Percentiles rank a stretch among this genome's conserved stretches.
phyloP scores from a whole-genome alignment of 2,888 invertebrate species.

The Netelia fuscicornis region DNA sequence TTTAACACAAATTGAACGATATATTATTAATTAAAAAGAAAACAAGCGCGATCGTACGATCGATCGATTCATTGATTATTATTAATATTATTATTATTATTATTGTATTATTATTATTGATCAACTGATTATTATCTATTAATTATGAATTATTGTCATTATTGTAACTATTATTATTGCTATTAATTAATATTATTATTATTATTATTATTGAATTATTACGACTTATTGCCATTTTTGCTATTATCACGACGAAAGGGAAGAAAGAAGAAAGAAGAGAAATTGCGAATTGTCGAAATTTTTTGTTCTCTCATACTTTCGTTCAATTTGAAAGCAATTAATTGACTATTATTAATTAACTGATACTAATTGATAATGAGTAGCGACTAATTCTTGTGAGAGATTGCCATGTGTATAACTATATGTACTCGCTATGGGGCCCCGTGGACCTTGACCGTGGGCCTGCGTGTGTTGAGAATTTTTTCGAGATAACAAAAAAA shows the following conservation, averaged over 20 bases:
- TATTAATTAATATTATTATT: slow-evolving; percentile 70
- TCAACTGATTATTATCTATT: slow-evolving; percentile 68
- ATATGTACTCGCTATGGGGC: slow-evolving; percentile 84
- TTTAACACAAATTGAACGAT: slow-evolving; percentile 64
- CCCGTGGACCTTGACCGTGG: slow-evolving; percentile 75
- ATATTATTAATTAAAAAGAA: slow-evolving; percentile 48
- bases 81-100: slow-evolving; percentile 42
- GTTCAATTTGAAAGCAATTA: slow-evolving; percentile 71
- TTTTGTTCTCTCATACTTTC: slow-evolving; percentile 14
- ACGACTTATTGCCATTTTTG: slow-evolving; percentile 69
- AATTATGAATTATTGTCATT: slow-evolving; percentile 70
- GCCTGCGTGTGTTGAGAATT: slow-evolving; percentile 68
- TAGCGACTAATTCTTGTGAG: slow-evolving; percentile 84
- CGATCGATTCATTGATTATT: slow-evolving; percentile 66
- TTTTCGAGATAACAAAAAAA: slow-evolving; percentile 55
- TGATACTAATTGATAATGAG: slow-evolving; percentile 83
- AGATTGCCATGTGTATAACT: slow-evolving; percentile 85
- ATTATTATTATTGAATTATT: slow-evolving; percentile 69
- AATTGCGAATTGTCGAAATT: slow-evolving; percentile 53
- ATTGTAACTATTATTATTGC: slow-evolving; percentile 66
- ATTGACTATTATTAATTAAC: slow-evolving; percentile 83
- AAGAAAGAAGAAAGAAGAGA: slow-evolving; percentile 29
- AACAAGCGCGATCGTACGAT: slow-evolving; percentile 49
- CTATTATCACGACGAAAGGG: slow-evolving; percentile 68
- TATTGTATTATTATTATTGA: slow-evolving; percentile 68